Evolutionary conservation across 2,113 vertebrate species (phyloP).

Genomic region (Chroicocephalus ridibundus): DNA sequence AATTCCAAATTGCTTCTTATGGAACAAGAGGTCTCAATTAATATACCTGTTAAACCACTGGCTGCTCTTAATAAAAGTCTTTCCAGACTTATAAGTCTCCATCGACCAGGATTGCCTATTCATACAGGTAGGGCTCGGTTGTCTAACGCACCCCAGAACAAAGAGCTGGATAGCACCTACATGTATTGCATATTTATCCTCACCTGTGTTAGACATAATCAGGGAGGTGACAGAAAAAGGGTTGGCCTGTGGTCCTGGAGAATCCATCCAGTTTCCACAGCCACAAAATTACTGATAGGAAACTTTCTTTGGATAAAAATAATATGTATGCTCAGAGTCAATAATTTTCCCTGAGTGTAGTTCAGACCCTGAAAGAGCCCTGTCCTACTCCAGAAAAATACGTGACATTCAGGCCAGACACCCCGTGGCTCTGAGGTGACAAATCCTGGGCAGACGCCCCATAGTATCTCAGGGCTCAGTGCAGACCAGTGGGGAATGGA

Average conservation of each 20-base stretch:
- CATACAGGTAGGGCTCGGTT: neutral
- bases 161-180: neutral
- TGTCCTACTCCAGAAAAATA: neutral
- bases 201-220: neutral
- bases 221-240: neutral
- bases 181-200: neutral
- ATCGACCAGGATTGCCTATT: fast-evolving
- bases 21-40: neutral
- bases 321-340: neutral
- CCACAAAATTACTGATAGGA: neutral
- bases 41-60: neutral
- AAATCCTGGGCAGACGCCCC: neutral
- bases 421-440: neutral
- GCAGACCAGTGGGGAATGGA: neutral
- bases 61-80: neutral
- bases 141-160: fast-evolving
- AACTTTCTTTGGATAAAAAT: neutral
- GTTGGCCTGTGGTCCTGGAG: neutral
- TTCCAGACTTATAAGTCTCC: neutral
- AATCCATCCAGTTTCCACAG: neutral
- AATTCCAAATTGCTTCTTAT: neutral
- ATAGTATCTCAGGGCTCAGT: neutral
- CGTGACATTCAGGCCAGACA: neutral
- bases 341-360: neutral
- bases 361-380: neutral